Conservation (phyloP, 2,113 vertebrate genomes). For the Cichladusa arquata region DNA sequence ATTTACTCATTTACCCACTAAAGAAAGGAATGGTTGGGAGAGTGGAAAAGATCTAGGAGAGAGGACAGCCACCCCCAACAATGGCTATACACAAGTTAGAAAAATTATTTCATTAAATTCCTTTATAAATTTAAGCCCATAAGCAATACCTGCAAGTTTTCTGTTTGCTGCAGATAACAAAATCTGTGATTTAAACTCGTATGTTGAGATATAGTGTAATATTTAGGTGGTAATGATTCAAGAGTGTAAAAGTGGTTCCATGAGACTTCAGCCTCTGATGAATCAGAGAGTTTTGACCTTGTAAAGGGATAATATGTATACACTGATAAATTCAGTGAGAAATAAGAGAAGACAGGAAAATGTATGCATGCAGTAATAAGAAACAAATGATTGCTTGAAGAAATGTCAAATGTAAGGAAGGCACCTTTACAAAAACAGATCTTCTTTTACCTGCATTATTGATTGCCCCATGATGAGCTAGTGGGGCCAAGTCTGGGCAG, state of each 20-base stretch:
- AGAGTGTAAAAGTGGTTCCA: background rate
- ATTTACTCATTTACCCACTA: background rate
- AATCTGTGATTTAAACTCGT: background rate
- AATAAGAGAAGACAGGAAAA: background rate
- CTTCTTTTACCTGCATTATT: background rate
- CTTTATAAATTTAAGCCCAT: background rate
- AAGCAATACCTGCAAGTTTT: background rate
- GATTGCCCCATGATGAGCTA: rapidly evolving
- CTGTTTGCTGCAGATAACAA: background rate
- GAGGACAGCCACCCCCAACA: background rate
- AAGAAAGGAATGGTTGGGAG: background rate
- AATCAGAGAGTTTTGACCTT: background rate
- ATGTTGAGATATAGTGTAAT: background rate
- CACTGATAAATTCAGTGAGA: background rate
- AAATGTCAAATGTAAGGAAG: background rate
- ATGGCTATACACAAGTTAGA: background rate
- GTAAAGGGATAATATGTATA: background rate
- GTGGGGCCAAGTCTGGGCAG: background rate
- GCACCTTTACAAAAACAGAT: rapidly evolving
- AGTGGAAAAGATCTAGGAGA: background rate
- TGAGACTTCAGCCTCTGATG: background rate
- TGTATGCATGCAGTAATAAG: background rate
- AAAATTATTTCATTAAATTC: background rate
- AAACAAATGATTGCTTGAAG: background rate
- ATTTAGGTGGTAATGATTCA: background rate